Evolutionary conservation across 2,113 vertebrate genomes (phyloP).

Genomic region (Neotragus moschatus): DNA sequence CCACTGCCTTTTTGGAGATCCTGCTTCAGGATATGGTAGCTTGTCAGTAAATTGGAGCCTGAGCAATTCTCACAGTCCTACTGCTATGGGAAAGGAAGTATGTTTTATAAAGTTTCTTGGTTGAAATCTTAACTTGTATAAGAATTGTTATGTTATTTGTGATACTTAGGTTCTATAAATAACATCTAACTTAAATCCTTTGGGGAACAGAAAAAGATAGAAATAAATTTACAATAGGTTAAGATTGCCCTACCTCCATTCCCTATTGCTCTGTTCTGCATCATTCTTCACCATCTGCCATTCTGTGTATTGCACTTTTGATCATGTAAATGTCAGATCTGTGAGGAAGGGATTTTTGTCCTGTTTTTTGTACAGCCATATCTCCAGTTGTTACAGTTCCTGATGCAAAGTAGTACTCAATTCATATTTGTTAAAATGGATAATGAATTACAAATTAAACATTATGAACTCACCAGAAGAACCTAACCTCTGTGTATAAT

Average conservation of each 20-base stretch:
- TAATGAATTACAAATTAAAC: not conserved
- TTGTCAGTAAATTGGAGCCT: not conserved
- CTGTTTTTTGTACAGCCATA: not conserved
- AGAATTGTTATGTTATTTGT: not conserved
- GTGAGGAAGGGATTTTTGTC: not conserved
- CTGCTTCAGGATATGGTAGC: not conserved
- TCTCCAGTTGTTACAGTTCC: not conserved
- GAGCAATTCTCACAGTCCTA: not conserved
- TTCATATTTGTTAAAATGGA: not conserved
- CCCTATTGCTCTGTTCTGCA: not conserved
- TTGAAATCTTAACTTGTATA: not conserved
- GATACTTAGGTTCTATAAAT: not conserved
- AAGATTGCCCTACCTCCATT: not conserved
- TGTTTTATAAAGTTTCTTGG: not conserved
- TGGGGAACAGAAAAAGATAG: not conserved
- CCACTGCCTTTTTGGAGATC: not conserved
- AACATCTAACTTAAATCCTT: not conserved
- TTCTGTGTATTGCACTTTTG: not conserved
- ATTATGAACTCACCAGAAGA: not conserved
- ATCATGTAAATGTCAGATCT: not conserved
- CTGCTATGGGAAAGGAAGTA: not conserved
- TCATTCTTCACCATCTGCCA: not conserved
- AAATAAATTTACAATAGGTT: not conserved
- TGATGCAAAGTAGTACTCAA: not conserved
- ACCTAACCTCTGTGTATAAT: not conserved